These are phyloP conservation scores for Centruroides vittatus DNA, from an alignment of 1,140 invertebrate genomes.

Conservation along the genomic window DNA sequence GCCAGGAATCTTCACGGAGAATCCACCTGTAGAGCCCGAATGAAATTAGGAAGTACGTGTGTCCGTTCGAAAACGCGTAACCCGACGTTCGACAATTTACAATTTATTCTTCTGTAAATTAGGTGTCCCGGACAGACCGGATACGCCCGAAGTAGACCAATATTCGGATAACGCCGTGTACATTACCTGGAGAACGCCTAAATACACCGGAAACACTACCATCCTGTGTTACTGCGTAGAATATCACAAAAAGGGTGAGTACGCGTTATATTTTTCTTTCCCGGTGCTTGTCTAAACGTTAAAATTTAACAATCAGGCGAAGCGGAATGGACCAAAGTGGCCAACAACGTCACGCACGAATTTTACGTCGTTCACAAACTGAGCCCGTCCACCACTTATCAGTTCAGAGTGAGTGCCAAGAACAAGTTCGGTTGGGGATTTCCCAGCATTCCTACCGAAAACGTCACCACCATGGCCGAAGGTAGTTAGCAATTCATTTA, in stretches of 20 bases:
- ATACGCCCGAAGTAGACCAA: constrained; percentile 67
- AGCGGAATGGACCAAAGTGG: constrained; percentile 64
- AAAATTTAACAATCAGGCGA: neutral
- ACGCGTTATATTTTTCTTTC: neutral
- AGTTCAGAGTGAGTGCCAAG: constrained; percentile 71
- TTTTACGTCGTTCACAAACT: constrained; percentile 72
- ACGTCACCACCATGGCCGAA: constrained; percentile 34
- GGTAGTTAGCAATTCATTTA: constrained; percentile 3
- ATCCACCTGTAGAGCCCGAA: constrained; percentile 33
- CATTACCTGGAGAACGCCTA: constrained; percentile 59
- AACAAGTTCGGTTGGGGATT: constrained; percentile 91
- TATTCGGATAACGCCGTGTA: constrained; percentile 73
- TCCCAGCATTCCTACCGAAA: constrained; percentile 52
- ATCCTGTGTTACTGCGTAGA: constrained; percentile 74
- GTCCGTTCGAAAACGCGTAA: neutral
- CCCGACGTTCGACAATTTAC: neutral
- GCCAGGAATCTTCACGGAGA: constrained; percentile 61
- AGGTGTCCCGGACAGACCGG: constrained; percentile 57
- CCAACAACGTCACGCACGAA: constrained; percentile 82
- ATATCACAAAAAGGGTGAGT: constrained; percentile 51
- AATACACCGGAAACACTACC: constrained; percentile 63
- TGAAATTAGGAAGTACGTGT: constrained; percentile 33
- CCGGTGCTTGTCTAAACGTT: neutral
- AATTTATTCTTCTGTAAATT: neutral
- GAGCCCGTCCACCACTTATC: constrained; percentile 58